phyloP scores from a whole-genome alignment of 2,113 vertebrate species.

The Melanerpes formicivorus region DNA sequence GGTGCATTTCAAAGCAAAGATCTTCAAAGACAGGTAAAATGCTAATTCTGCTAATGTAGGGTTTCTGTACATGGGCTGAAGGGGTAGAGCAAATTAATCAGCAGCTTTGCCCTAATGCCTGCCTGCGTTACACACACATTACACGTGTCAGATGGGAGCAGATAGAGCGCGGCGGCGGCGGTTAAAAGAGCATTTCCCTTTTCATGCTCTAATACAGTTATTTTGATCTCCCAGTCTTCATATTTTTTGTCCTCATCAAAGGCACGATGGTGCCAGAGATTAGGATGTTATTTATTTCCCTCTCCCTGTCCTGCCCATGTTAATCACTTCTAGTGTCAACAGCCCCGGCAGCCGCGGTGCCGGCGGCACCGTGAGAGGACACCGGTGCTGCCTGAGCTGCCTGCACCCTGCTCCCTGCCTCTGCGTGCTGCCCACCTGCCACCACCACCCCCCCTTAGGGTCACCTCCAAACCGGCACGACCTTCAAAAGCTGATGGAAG shows the following conservation, averaged over 20 bases:
- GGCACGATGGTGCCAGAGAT: slow-evolving; percentile 55
- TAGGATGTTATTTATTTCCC: slow-evolving; percentile 61
- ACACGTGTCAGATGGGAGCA: slow-evolving; percentile 70
- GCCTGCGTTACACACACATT: slow-evolving; percentile 67
- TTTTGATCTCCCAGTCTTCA: slow-evolving; percentile 69
- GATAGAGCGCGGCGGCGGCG: slow-evolving; percentile 49
- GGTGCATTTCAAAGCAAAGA: slow-evolving; percentile 71
- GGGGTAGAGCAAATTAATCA: slow-evolving; percentile 73
- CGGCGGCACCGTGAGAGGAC: neutral
- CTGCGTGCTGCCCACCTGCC: neutral
- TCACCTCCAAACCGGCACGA: neutral
- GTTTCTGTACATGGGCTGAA: slow-evolving; percentile 72
- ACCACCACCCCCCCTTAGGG: neutral
- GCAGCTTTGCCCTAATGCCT: slow-evolving; percentile 56
- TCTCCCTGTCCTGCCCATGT: slow-evolving; percentile 32
- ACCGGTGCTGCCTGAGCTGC: neutral
- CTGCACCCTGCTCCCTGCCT: neutral
- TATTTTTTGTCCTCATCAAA: slow-evolving; percentile 73
- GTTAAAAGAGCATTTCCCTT: slow-evolving; percentile 69
- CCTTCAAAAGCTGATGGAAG: neutral
- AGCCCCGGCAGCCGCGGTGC: neutral
- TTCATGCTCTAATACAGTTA: slow-evolving; percentile 59
- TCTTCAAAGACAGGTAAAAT: slow-evolving; percentile 78
- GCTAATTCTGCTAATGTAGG: slow-evolving; percentile 72
- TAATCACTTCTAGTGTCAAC: slow-evolving; percentile 61